These are phyloP conservation scores for Chiropotes sagulatus DNA, from an alignment of 2,797 vertebrate genomes.

Conservation along the genomic window DNA sequence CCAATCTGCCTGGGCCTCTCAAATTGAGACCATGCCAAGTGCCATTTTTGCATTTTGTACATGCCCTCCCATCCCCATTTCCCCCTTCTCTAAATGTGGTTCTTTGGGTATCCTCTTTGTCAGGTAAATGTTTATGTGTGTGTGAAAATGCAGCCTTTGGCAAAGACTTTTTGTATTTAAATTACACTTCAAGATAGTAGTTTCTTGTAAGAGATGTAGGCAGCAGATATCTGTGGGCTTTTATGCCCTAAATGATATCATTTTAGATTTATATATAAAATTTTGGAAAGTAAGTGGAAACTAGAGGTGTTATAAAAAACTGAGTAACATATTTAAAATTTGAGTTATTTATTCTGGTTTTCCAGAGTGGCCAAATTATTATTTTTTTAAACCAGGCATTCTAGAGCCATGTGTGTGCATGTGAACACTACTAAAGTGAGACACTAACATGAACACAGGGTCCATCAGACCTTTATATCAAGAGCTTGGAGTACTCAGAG, in stretches of 20 bases:
- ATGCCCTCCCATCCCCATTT: not conserved
- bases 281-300: conserved; percentile 5
- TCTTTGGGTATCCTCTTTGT: conserved; percentile 55
- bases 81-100: conserved; percentile 36
- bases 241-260: not conserved
- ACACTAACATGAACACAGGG: not conserved
- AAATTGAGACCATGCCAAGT: conserved; percentile 67
- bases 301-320: not conserved
- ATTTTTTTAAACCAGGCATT: not conserved
- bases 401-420: not conserved
- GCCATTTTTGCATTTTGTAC: not conserved
- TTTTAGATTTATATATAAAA: not conserved
- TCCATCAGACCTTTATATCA: not conserved
- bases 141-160: conserved; percentile 59
- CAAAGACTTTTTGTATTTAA: conserved; percentile 19
- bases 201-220: conserved; percentile 61
- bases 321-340: conserved; percentile 5
- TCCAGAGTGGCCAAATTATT: not conserved
- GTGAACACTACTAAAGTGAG: not conserved
- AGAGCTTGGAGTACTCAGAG: not conserved
- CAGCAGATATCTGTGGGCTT: conserved; percentile 62
- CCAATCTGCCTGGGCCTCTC: conserved; percentile 60
- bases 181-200: not conserved
- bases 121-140: conserved; percentile 68
- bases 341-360: conserved; percentile 28